Percentiles rank a stretch among this genome's conserved stretches.
Evolutionary conservation across 2,888 invertebrate genomes (phyloP).

Genomic region (Standfussiana lucernea): DNA sequence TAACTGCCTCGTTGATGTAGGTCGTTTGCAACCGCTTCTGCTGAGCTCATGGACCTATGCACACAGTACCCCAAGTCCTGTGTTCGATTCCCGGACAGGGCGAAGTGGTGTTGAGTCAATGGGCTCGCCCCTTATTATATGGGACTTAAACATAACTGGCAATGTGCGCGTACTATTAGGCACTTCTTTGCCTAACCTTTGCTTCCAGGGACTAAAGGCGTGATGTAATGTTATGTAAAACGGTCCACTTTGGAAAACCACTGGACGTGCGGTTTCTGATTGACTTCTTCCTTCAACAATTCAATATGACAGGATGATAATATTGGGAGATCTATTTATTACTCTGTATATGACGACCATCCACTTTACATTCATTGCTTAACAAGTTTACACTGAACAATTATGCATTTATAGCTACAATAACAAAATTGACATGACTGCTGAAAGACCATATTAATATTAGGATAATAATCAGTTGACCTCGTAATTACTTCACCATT

Average conservation of each 20-base stretch:
- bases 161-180: background rate
- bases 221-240: background rate
- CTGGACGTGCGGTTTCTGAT: constrained; percentile 6
- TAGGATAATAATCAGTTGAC: too few relatives aligned
- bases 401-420: background rate
- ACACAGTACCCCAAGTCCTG: background rate
- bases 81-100: background rate
- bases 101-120: background rate
- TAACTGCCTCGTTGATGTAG: background rate
- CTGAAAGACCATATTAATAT: background rate
- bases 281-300: constrained; percentile 12
- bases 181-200: background rate
- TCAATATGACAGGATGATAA: constrained; percentile 1
- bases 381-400: background rate
- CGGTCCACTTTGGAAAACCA: constrained; percentile 1
- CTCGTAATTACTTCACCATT: too few relatives aligned
- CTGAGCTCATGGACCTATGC: background rate
- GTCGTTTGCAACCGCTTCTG: background rate
- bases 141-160: background rate
- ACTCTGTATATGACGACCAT: background rate
- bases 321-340: constrained; percentile 5
- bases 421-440: background rate
- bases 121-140: background rate
- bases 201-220: background rate
- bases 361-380: background rate